phyloP scores from a whole-genome alignment of 2,113 vertebrate genomes.

The Syngnathus scovelli region DNA sequence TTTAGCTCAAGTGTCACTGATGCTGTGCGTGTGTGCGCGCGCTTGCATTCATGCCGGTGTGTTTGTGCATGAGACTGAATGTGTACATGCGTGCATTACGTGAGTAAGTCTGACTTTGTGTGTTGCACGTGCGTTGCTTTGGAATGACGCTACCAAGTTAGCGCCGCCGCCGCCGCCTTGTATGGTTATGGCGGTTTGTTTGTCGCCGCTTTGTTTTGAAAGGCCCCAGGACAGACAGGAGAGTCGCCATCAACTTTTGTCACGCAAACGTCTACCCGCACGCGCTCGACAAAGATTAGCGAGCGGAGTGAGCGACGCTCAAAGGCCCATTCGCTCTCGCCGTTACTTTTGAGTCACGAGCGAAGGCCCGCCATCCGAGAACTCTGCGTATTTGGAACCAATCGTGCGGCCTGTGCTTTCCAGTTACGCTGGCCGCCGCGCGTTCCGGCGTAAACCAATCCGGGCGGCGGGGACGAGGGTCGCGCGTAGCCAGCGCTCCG shows the following conservation, averaged over 20 bases:
- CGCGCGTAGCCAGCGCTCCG: neutral
- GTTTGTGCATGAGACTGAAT: too few relatives aligned
- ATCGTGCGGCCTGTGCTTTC: neutral
- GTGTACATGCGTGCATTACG: neutral
- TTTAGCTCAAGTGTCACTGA: slow-evolving; percentile 61
- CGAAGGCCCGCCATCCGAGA: neutral
- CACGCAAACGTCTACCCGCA: too few relatives aligned
- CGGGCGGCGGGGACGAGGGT: neutral
- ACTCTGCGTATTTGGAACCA: neutral
- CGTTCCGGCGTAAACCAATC: neutral
- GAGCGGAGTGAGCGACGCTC: too few relatives aligned
- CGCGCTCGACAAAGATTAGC: too few relatives aligned
- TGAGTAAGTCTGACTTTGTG: neutral
- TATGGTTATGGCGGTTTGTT: too few relatives aligned
- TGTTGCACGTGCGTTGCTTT: too few relatives aligned
- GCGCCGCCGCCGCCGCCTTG: too few relatives aligned
- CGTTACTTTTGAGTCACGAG: too few relatives aligned
- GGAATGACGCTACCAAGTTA: too few relatives aligned
- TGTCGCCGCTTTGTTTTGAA: slow-evolving; percentile 40
- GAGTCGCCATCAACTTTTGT: too few relatives aligned
- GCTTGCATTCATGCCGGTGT: too few relatives aligned
- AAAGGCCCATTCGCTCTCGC: too few relatives aligned
- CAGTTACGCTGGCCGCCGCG: neutral
- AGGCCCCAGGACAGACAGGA: slow-evolving; percentile 10
- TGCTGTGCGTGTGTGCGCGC: slow-evolving; percentile 30